Evolutionary conservation across 1,140 invertebrate species (phyloP).

Genomic region (Carposina sasakii): DNA sequence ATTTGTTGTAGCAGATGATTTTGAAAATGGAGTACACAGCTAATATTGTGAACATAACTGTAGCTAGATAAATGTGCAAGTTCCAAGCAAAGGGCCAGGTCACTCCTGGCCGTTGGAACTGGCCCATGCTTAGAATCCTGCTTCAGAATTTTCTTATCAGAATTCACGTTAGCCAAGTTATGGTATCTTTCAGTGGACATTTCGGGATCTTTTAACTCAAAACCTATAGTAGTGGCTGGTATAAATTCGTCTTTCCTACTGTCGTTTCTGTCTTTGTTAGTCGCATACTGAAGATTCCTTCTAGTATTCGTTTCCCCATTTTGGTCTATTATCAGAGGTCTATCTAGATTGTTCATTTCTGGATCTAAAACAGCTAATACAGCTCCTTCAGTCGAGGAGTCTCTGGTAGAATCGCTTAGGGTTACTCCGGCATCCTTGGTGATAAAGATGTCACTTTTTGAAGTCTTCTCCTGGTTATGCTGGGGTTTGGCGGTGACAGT

Average conservation of each 20-base stretch:
- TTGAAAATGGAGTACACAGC: conserved; percentile 88
- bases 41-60: conserved; percentile 85
- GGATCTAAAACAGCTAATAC: conserved; percentile 65
- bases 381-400: conserved; percentile 64
- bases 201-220: conserved; percentile 64
- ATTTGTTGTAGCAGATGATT: conserved; percentile 85
- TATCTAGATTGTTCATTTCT: conserved; percentile 71
- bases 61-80: conserved; percentile 89
- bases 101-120: conserved; percentile 56
- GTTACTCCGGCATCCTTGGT: conserved; percentile 63
- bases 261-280: conserved; percentile 58
- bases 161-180: conserved; percentile 67
- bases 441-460: conserved; percentile 54
- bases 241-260: conserved; percentile 49
- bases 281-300: conserved; percentile 67
- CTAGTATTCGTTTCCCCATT: conserved; percentile 69
- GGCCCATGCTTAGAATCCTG: conserved; percentile 52
- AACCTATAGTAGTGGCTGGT: conserved; percentile 61
- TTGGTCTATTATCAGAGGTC: conserved; percentile 64
- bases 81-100: conserved; percentile 90
- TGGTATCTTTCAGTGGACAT: conserved; percentile 69
- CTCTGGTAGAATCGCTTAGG: conserved; percentile 52
- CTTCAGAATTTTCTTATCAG: conserved; percentile 60
- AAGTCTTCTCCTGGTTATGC: conserved; percentile 57
- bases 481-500: conserved; percentile 78